Evolutionary conservation across 2,888 invertebrate species (phyloP).

Genomic region (Leptopterna dolabrata): DNA sequence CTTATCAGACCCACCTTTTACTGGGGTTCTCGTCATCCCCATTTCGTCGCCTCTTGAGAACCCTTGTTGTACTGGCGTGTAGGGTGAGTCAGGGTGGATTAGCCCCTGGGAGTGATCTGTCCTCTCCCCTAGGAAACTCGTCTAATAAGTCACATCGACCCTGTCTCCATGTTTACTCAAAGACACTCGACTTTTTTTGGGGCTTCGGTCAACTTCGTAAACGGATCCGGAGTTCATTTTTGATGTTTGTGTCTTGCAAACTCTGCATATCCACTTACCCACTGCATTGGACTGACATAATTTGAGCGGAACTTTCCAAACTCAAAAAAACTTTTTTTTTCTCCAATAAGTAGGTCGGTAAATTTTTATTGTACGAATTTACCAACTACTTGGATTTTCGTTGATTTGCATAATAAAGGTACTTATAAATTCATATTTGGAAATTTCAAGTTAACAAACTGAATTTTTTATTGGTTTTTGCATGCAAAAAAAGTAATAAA

Average conservation of each 20-base stretch:
- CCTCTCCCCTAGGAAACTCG: background rate
- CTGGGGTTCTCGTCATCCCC: background rate
- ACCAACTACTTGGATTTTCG: too few species aligned
- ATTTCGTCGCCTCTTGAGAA: background rate
- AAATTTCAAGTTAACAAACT: too few species aligned
- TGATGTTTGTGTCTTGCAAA: background rate
- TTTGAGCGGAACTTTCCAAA: too few species aligned
- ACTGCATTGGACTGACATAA: too few species aligned
- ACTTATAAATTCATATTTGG: too few species aligned
- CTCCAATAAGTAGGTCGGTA: too few species aligned
- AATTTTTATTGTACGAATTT: too few species aligned
- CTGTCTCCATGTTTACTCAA: slow-evolving; percentile 28
- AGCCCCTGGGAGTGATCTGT: slow-evolving; percentile 44
- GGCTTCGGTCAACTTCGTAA: background rate
- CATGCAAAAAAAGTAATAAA: too few species aligned
- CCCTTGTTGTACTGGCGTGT: background rate
- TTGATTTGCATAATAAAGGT: too few species aligned
- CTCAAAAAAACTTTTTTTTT: too few species aligned
- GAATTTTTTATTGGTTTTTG: too few species aligned
- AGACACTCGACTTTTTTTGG: slow-evolving; percentile 33
- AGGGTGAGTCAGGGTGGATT: slow-evolving; percentile 38
- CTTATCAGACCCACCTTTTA: slow-evolving; percentile 47
- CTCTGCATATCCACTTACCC: too few species aligned
- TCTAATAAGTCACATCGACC: slow-evolving; percentile 14
- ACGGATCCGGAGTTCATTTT: slow-evolving; percentile 5